Evolutionary conservation across 2,888 invertebrate species (phyloP).

Genomic region (Orthonevra nobilis): DNA sequence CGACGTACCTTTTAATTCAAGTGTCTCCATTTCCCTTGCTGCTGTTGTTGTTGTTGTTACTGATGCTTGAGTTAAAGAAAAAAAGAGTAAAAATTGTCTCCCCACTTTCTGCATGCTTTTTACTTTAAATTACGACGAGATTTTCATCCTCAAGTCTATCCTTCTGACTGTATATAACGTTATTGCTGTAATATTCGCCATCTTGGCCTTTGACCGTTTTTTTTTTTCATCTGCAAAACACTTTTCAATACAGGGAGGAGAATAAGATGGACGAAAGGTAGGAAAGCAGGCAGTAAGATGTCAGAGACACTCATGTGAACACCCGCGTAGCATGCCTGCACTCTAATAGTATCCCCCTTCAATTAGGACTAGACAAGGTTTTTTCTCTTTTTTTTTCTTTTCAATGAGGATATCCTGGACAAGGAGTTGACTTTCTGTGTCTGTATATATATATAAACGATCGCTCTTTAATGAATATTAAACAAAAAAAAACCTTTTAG

Average conservation of each 20-base stretch:
- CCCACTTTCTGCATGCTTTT: slow-evolving; percentile 6
- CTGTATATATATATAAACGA: slow-evolving; percentile 7
- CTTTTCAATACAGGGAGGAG: slow-evolving; percentile 42
- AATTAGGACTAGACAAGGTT: slow-evolving; percentile 63
- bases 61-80: too few species aligned
- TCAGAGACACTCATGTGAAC: slow-evolving; percentile 62
- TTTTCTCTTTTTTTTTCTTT: slow-evolving; percentile 18
- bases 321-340: slow-evolving; percentile 52
- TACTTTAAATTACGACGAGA: slow-evolving; percentile 23
- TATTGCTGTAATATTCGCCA: slow-evolving; percentile 46
- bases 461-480: slow-evolving; percentile 49
- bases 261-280: slow-evolving; percentile 8
- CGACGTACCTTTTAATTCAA: slow-evolving; percentile 41
- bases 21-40: slow-evolving; percentile 36
- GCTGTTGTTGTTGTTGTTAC: slow-evolving; percentile 35
- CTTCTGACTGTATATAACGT: too few species aligned
- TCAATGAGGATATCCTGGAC: slow-evolving; percentile 30
- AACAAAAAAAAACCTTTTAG: neutral
- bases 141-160: slow-evolving; percentile 23
- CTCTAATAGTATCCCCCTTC: slow-evolving; percentile 63
- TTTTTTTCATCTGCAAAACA: slow-evolving; percentile 6
- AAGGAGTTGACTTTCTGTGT: slow-evolving; percentile 37
- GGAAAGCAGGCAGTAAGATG: slow-evolving; percentile 1
- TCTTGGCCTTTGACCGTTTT: slow-evolving; percentile 64
- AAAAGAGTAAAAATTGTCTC: slow-evolving; percentile 25